phyloP scores from a whole-genome alignment of 2,113 vertebrate genomes.

The Poeciliopsis prolifica region DNA sequence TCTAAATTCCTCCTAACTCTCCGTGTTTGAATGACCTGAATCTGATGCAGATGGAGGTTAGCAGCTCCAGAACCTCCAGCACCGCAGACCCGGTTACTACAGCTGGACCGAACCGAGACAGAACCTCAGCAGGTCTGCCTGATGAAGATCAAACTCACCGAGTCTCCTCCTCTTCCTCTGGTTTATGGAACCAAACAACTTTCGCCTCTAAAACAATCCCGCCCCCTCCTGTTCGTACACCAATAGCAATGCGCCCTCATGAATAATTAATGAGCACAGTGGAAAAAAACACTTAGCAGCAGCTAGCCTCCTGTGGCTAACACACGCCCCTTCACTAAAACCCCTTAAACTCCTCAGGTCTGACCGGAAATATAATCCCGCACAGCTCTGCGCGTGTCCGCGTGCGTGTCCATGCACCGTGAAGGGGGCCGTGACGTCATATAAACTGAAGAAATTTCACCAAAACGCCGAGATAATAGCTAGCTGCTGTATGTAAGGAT shows the following conservation, averaged over 20 bases:
- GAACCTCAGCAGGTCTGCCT: background rate
- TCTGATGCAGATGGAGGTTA: no score
- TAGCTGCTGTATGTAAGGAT: background rate
- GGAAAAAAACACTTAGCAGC: conserved; percentile 44
- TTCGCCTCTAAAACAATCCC: conserved; percentile 2
- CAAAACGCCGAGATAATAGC: background rate
- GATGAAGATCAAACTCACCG: background rate
- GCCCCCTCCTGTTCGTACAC: conserved; percentile 21
- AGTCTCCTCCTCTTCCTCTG: background rate
- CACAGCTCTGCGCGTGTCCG: background rate
- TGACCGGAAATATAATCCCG: background rate
- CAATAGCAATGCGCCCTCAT: conserved; percentile 39
- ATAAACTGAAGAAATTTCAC: background rate
- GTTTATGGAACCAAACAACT: background rate
- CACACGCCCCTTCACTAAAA: conserved; percentile 18
- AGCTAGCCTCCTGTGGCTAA: conserved; percentile 39
- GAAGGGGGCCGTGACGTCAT: background rate
- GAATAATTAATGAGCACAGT: conserved; percentile 36
- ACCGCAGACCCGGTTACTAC: no score
- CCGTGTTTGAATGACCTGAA: no score
- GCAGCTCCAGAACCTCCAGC: no score
- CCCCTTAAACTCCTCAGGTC: background rate
- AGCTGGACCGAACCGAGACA: no score
- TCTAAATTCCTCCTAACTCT: no score
- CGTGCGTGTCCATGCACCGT: background rate